Evolutionary conservation across 2,888 invertebrate genomes (phyloP).

Genomic region (Theristus sp.): DNA sequence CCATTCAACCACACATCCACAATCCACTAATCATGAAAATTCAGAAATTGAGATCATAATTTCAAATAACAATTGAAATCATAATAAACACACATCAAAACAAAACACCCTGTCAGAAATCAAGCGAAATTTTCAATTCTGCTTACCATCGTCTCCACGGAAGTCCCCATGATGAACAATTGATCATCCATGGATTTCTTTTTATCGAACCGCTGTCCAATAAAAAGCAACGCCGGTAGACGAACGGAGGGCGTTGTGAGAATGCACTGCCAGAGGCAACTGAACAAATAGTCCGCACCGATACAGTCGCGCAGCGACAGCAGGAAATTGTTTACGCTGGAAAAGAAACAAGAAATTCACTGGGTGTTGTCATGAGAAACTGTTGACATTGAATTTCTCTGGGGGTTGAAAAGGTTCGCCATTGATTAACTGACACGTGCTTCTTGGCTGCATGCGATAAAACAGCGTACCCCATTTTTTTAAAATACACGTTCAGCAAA

Average conservation of each 20-base stretch:
- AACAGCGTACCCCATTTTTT: no score
- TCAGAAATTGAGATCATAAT: no score
- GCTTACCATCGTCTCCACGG: slow-evolving; percentile 56
- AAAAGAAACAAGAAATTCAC: slow-evolving; percentile 16
- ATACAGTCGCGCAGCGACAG: slow-evolving; percentile 40
- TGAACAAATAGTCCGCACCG: slow-evolving; percentile 58
- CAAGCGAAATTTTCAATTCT: no score
- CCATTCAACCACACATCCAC: not conserved
- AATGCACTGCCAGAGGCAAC: slow-evolving; percentile 69
- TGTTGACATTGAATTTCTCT: no score
- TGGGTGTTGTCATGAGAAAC: no score
- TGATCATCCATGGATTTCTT: slow-evolving; percentile 60
- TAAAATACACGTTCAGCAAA: no score
- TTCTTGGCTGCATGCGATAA: no score
- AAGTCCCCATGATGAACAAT: slow-evolving; percentile 58
- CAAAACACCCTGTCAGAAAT: no score
- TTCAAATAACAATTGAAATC: no score
- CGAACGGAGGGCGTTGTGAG: slow-evolving; percentile 58
- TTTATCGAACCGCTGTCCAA: slow-evolving; percentile 58
- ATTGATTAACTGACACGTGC: no score
- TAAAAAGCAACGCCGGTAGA: slow-evolving; percentile 58
- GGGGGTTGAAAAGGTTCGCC: no score
- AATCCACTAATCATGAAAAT: no score
- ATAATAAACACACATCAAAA: not conserved
- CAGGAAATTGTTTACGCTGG: slow-evolving; percentile 44